Evolutionary conservation across 2,113 vertebrate genomes (phyloP).

Genomic region (Machaerirhynchus nigripectus): DNA sequence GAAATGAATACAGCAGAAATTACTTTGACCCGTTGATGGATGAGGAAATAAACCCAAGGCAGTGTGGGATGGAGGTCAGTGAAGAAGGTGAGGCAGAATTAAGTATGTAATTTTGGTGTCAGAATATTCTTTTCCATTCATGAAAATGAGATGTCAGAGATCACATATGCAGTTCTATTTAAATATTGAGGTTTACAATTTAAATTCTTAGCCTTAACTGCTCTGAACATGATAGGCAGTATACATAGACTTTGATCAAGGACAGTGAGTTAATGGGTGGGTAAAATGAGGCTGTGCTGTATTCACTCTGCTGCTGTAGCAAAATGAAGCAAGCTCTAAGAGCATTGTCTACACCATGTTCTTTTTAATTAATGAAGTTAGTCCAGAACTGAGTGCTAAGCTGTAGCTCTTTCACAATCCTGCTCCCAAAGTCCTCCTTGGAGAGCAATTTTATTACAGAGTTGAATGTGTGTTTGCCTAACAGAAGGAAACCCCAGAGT

Average conservation of each 20-base stretch:
- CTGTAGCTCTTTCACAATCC: not conserved
- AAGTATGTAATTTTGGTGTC: slow-evolving; percentile 95
- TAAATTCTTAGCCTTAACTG: slow-evolving; percentile 65
- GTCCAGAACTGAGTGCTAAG: not conserved
- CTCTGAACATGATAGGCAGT: not conserved
- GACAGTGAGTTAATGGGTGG: slow-evolving; percentile 39
- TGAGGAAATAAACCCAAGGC: slow-evolving; percentile 92
- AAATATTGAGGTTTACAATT: slow-evolving; percentile 72
- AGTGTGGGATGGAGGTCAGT: slow-evolving; percentile 84
- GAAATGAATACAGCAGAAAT: slow-evolving; percentile 93
- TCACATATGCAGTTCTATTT: slow-evolving; percentile 71
- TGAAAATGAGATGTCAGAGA: slow-evolving; percentile 89
- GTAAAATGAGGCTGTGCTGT: not conserved
- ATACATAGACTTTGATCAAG: slow-evolving; percentile 65
- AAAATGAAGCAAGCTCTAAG: not conserved
- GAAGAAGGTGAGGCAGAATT: slow-evolving; percentile 95
- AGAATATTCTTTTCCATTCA: slow-evolving; percentile 94
- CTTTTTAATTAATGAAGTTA: not conserved
- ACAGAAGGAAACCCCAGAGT: not conserved
- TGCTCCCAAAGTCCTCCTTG: not conserved
- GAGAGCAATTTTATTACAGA: not conserved
- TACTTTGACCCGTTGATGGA: slow-evolving; percentile 92
- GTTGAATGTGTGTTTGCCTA: not conserved
- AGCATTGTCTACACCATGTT: not conserved
- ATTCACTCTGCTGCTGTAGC: not conserved